Evolutionary conservation across 1,140 invertebrate genomes (phyloP), one percentile per base, ranked within the genome.

Genomic region (Caenorhabditis inopinata): DNA sequence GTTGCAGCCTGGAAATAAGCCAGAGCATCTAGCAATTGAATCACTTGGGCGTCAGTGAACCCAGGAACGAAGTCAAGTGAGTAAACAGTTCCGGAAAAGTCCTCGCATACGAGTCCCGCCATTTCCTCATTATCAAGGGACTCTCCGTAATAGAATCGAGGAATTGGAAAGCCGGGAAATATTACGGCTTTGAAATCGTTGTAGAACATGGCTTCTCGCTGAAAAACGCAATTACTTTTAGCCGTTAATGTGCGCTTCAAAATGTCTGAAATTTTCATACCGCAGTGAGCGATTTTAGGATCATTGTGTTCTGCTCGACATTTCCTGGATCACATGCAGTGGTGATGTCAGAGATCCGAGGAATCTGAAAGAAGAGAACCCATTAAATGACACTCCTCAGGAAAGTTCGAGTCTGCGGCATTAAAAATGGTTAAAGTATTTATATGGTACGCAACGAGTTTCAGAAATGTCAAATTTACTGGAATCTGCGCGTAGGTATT

Each of bases 1-100:
- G 32, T 68, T 68, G 35, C 38, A 2, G 58, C 58, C 14, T 68
- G 58, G n/a, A 68, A 68, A 29, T 68, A 32, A 38, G 32, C 58
- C 18, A 68, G 58, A 68, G 58, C 14, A 5, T 42, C n/a, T 32
- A 68, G 7, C 5, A 68, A 9, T 68, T 68, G 58, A 68, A 68
- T 29, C 18, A 25, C 27, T 21, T 68, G 58, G 11, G 2, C 6
- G 0, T 42, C 32, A 21, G 18, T 21, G 2, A 68, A 68, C n/a
- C 58, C 58, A 1, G 58, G 58, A 38, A 68, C 58, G 38, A 68
- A 68, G n/a, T 68, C 58, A 38, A 68, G 35, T 0, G 58, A 68
- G 12, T 23, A 11, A 4, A 23, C 58, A 1, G 23, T 68, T 68
- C 58, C 58, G 23, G 58, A 68, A 16, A 38, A 68, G 21, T 68